Percentiles rank a stretch among this genome's conserved stretches.
phyloP scores from a whole-genome alignment of 2,888 invertebrate genomes.

The Operophtera brumata region DNA sequence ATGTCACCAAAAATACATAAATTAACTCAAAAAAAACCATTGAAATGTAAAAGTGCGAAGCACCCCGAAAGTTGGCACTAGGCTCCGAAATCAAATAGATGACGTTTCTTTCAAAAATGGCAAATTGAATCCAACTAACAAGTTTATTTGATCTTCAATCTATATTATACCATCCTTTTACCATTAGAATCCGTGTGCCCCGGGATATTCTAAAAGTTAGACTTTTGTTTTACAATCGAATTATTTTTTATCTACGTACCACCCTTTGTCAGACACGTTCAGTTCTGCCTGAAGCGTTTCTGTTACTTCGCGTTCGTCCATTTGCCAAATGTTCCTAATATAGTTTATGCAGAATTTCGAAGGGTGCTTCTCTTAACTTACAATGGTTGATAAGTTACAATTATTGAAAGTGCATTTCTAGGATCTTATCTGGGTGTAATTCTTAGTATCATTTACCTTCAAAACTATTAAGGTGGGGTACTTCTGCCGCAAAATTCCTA shows the following conservation, averaged over 20 bases:
- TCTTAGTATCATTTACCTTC: too few relatives aligned
- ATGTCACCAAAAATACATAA: too few relatives aligned
- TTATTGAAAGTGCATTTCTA: slow-evolving; percentile 3
- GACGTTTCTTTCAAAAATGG: slow-evolving; percentile 17
- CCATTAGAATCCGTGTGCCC: slow-evolving; percentile 23
- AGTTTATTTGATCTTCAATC: too few relatives aligned
- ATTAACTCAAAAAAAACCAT: too few relatives aligned
- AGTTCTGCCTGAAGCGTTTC: slow-evolving; percentile 52
- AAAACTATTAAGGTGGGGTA: too few relatives aligned
- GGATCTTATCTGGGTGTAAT: too few relatives aligned
- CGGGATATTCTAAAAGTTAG: slow-evolving; percentile 40
- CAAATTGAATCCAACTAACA: too few relatives aligned
- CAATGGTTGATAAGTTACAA: slow-evolving; percentile 6
- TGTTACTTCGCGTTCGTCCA: slow-evolving; percentile 24
- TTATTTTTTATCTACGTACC: slow-evolving; percentile 41
- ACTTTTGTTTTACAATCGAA: slow-evolving; percentile 38
- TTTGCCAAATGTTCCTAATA: slow-evolving; percentile 14
- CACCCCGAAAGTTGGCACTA: too few relatives aligned
- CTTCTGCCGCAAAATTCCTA: too few relatives aligned
- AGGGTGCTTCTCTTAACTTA: slow-evolving; percentile 10
- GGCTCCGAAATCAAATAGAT: too few relatives aligned
- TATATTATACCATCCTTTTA: slow-evolving; percentile 3
- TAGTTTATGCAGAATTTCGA: slow-evolving; percentile 11
- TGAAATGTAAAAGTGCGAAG: too few relatives aligned
- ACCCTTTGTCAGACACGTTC: slow-evolving; percentile 45